Percentiles rank a stretch among this genome's conserved stretches.
Evolutionary conservation across 2,797 vertebrate species (phyloP).

Genomic region (Rhinogobio ventralis): DNA sequence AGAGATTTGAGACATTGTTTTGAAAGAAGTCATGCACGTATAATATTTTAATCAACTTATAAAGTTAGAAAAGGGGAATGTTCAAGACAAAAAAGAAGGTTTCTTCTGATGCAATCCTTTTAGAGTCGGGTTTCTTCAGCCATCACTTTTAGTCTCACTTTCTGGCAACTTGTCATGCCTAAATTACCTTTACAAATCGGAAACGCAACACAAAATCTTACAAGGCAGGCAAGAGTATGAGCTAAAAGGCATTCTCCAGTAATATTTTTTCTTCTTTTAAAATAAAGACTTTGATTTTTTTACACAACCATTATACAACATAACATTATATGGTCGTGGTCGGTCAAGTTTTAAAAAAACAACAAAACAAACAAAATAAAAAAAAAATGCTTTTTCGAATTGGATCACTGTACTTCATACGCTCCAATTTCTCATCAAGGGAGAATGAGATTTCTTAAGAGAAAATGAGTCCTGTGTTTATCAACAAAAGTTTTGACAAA

Average conservation of each 20-base stretch:
- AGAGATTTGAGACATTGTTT: constrained; percentile 74
- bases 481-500: constrained; percentile 35
- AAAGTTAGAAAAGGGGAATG: constrained; percentile 81
- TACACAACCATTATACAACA: constrained; percentile 71
- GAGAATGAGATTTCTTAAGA: constrained; percentile 34
- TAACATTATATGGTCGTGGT: constrained; percentile 56
- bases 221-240: constrained; percentile 80
- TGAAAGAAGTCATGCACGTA: constrained; percentile 82
- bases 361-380: neutral
- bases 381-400: constrained; percentile 9
- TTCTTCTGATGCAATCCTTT: constrained; percentile 59
- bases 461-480: constrained; percentile 45
- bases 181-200: constrained; percentile 78
- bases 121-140: constrained; percentile 62
- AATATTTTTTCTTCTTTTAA: constrained; percentile 64
- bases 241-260: constrained; percentile 77
- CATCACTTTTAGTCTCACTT: constrained; percentile 64
- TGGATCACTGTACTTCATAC: constrained; percentile 45
- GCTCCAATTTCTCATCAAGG: constrained; percentile 35
- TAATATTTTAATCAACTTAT: constrained; percentile 77
- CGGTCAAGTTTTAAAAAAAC: constrained; percentile 41
- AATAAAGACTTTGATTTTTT: constrained; percentile 68
- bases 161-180: constrained; percentile 77
- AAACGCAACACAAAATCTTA: constrained; percentile 79
- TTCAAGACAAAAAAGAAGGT: constrained; percentile 75